Evolutionary conservation across 2,888 invertebrate genomes (phyloP).

Genomic region (Pseudococcus longispinus): DNA sequence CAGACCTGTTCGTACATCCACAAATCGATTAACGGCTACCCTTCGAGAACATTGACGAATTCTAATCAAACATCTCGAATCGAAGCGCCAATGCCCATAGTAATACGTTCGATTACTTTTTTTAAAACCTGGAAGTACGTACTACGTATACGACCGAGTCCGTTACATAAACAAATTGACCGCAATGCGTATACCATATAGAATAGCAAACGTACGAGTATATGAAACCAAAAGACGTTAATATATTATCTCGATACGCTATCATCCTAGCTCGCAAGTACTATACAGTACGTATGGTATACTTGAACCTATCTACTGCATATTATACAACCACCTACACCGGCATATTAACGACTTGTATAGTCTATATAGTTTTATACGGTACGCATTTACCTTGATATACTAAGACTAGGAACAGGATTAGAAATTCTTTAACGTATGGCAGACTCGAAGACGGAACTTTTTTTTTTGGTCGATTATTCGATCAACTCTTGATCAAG

Average conservation of each 20-base stretch:
- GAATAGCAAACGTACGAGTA: too few relatives aligned
- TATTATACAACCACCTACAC: conserved; percentile 46
- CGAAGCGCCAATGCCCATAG: background rate
- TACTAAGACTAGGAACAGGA: conserved; percentile 24
- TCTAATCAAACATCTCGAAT: background rate
- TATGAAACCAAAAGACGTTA: conserved; percentile 41
- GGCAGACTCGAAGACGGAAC: conserved; percentile 19
- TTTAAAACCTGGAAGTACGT: conserved; percentile 32
- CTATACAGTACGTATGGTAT: background rate
- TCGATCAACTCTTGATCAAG: conserved; percentile 7
- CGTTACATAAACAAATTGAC: conserved; percentile 40
- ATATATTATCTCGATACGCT: conserved; percentile 38
- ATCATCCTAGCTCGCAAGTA: conserved; percentile 5
- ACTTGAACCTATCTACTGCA: background rate
- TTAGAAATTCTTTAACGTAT: conserved; percentile 25
- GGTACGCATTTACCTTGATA: conserved; percentile 22
- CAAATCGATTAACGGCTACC: background rate
- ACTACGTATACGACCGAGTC: background rate
- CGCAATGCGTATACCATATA: conserved; percentile 6
- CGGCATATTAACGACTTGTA: conserved; percentile 35
- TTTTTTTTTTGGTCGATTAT: conserved; percentile 9
- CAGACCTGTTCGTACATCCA: too few relatives aligned
- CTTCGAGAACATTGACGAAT: background rate
- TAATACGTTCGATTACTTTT: background rate
- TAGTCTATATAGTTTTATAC: background rate